phyloP scores from a whole-genome alignment of 2,797 vertebrate species.

The Lacerta agilis region DNA sequence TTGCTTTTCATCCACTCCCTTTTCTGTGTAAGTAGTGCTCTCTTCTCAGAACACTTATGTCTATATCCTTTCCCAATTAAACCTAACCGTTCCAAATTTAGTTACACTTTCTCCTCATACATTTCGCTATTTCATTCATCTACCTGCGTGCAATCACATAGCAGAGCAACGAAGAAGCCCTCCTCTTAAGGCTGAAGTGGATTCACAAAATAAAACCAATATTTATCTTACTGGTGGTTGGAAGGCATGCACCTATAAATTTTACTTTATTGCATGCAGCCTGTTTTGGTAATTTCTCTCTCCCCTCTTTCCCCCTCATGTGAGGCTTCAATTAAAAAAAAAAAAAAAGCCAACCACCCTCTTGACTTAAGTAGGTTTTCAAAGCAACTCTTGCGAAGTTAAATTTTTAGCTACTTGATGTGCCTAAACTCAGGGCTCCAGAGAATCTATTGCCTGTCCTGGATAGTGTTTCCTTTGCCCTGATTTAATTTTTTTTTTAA shows the following conservation, averaged over 20 bases:
- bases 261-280: conserved; percentile 27
- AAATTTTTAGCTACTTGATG: background rate
- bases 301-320: background rate
- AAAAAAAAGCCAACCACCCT: background rate
- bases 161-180: conserved; percentile 11
- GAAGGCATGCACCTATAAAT: conserved; percentile 20
- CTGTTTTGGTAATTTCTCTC: conserved; percentile 17
- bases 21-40: background rate
- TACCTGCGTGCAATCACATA: conserved; percentile 16
- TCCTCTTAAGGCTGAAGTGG: conserved; percentile 34
- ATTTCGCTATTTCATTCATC: conserved; percentile 22
- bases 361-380: conserved; percentile 10
- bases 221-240: conserved; percentile 38
- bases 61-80: background rate
- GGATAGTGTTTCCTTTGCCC: background rate
- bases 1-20: background rate
- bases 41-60: conserved; percentile 3
- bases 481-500: background rate
- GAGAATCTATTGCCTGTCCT: background rate
- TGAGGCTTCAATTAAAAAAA: background rate
- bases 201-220: conserved; percentile 46
- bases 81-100: background rate
- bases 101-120: conserved; percentile 1
- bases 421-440: background rate
- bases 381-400: background rate